Conservation (phyloP, 2,797 vertebrate species). For the Melanotaenia pygmaea region DNA sequence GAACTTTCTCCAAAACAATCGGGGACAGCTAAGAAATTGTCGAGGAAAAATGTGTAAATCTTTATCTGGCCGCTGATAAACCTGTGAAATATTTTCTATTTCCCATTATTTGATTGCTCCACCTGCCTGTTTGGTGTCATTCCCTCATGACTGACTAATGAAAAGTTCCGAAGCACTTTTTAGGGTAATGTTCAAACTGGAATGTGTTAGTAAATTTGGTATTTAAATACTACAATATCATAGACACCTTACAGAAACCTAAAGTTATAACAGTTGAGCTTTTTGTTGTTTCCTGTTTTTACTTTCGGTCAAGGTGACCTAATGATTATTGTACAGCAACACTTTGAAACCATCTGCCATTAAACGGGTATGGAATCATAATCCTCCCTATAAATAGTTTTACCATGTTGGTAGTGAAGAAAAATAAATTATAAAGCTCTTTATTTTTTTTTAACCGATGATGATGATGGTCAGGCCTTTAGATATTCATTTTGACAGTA, state of each 20-base stretch:
- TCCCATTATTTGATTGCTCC: conserved; percentile 9
- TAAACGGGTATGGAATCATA: background rate
- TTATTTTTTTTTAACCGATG: background rate
- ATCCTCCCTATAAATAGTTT: background rate
- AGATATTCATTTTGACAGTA: conserved; percentile 8
- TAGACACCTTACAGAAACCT: background rate
- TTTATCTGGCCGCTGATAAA: background rate
- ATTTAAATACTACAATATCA: background rate
- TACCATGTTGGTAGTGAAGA: background rate
- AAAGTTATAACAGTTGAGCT: background rate
- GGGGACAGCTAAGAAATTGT: conserved; percentile 4
- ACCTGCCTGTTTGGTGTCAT: background rate
- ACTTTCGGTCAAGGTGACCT: background rate
- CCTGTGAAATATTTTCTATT: conserved; percentile 8
- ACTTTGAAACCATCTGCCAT: background rate
- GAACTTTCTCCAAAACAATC: conserved; percentile 4
- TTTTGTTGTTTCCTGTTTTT: conserved; percentile 1
- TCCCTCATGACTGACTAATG: background rate
- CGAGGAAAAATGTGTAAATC: conserved; percentile 19
- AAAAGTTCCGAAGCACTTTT: conserved; percentile 7
- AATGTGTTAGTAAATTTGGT: background rate
- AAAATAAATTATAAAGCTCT: background rate
- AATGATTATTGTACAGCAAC: background rate
- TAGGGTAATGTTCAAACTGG: background rate
- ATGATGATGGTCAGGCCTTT: conserved; percentile 1